phyloP scores from a whole-genome alignment of 1,140 invertebrate species.

The Pseudoatta argentina region DNA sequence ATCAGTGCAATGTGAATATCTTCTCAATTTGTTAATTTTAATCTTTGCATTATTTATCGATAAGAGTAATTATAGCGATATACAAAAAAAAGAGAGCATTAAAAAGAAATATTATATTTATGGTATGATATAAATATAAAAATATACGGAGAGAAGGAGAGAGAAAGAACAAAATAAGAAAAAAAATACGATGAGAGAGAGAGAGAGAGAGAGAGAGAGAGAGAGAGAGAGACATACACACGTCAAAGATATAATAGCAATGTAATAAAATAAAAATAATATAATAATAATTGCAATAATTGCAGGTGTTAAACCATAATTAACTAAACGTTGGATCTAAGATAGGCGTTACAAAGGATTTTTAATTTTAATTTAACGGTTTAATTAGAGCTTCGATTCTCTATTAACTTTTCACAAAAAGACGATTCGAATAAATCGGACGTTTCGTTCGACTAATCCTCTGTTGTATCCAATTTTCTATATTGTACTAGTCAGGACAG shows the following conservation, averaged over 20 bases:
- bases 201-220: no score
- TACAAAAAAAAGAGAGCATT: background rate
- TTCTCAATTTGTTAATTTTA: conserved; percentile 1
- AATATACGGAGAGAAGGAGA: background rate
- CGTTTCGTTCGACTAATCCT: background rate
- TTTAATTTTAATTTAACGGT: background rate
- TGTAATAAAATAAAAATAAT: background rate
- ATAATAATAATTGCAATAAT: background rate
- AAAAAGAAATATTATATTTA: background rate
- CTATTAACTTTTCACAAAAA: background rate
- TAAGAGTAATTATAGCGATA: background rate
- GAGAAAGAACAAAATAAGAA: background rate
- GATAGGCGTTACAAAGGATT: background rate
- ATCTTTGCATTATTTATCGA: background rate
- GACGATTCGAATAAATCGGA: background rate
- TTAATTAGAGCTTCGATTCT: background rate
- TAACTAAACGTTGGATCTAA: background rate
- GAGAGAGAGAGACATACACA: background rate
- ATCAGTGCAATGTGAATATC: background rate
- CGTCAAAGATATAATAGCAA: background rate
- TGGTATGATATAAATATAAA: background rate
- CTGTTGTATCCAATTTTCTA: conserved; percentile 1
- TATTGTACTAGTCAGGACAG: background rate
- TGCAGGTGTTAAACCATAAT: background rate
- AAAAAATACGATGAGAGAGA: no score